A percentile compares a stretch with the other conserved stretches of the same genome.
Conservation (phyloP, 2,113 vertebrate species). For the Grammomys surdaster region DNA sequence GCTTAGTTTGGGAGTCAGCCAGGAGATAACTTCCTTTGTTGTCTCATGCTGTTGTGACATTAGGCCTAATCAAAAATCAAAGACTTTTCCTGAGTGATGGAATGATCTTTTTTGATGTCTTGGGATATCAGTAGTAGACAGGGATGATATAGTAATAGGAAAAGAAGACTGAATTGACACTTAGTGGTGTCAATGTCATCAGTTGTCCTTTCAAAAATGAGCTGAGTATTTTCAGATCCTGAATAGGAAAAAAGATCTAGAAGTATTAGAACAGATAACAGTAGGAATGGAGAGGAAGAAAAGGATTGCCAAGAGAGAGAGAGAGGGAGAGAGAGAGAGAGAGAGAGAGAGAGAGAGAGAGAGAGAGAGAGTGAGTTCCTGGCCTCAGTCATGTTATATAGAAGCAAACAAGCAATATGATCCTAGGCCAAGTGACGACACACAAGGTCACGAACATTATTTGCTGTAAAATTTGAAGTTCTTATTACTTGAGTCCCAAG, state of each 20-base stretch:
- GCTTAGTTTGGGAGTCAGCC: neutral
- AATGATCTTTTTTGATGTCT: neutral
- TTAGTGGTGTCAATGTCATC: neutral
- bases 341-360: fast-evolving
- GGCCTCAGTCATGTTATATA: neutral
- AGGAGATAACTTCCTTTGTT: neutral
- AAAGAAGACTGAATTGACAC: neutral
- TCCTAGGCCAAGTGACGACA: neutral
- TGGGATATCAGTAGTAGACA: neutral
- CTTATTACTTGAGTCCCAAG: neutral
- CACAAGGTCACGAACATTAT: neutral
- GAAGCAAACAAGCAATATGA: neutral
- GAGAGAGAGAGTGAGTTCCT: neutral
- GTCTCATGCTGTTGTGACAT: neutral
- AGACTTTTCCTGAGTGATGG: neutral
- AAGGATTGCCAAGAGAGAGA: neutral
- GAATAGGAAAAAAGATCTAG: too few relatives aligned
- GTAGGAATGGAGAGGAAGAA: neutral
- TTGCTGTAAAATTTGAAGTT: neutral
- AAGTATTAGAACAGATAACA: neutral
- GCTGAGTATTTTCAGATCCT: fast-evolving
- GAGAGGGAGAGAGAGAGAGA: neutral
- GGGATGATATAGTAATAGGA: neutral
- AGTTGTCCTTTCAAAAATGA: neutral
- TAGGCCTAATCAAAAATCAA: neutral